Percentiles rank a stretch among this genome's conserved stretches.
Evolutionary conservation across 2,888 invertebrate genomes (phyloP).

Genomic region (Agriotes lineatus): DNA sequence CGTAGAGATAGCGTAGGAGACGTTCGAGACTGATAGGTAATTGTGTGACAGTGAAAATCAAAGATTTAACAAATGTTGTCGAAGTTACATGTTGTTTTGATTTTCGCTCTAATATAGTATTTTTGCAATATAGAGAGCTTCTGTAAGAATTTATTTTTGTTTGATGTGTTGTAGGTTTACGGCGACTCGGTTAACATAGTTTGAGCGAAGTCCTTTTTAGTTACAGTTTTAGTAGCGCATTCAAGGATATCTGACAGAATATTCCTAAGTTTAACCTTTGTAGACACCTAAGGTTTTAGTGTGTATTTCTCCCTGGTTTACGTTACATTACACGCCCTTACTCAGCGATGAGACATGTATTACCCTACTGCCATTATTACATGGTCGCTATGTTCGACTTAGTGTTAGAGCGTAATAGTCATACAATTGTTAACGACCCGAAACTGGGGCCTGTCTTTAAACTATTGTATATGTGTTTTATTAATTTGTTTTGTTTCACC

Average conservation of each 20-base stretch:
- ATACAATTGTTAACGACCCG: not conserved
- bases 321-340: not conserved
- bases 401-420: not conserved
- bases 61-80: conserved; percentile 21
- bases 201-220: not conserved
- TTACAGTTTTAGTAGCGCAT: not conserved
- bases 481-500: conserved; percentile 41
- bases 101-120: conserved; percentile 20
- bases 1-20: conserved; percentile 36
- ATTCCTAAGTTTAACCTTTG: not conserved
- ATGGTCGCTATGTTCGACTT: conserved; percentile 14
- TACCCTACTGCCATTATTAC: conserved; percentile 30
- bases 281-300: conserved; percentile 11
- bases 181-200: not conserved
- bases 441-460: not conserved
- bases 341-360: conserved; percentile 7
- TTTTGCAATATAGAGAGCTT: conserved; percentile 28
- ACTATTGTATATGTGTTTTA: not conserved
- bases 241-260: not conserved
- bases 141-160: conserved; percentile 34
- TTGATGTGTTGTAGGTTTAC: conserved; percentile 24
- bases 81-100: conserved; percentile 28
- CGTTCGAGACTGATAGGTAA: conserved; percentile 43
- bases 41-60: conserved; percentile 27
- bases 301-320: conserved; percentile 14